A percentile compares a stretch with the other conserved stretches of the same genome.
Evolutionary conservation across 2,888 invertebrate species (phyloP).

Genomic region (Cephonodes hylas): DNA sequence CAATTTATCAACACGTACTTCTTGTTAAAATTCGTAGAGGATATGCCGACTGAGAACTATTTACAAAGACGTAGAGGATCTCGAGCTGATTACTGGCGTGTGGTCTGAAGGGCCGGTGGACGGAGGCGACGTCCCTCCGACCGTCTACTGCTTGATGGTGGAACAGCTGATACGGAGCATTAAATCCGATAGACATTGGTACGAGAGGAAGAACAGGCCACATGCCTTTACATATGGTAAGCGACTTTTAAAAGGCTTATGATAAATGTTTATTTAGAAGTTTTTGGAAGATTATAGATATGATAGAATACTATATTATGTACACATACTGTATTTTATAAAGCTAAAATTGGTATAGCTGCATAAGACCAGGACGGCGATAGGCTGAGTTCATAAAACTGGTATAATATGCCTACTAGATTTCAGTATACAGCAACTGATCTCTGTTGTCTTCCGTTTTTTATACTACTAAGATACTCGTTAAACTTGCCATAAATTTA

Average conservation of each 20-base stretch:
- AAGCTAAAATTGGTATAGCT: too few relatives aligned
- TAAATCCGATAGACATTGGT: slow-evolving; percentile 93
- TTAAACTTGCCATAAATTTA: too few relatives aligned
- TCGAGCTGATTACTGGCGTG: slow-evolving; percentile 93
- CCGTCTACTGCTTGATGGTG: slow-evolving; percentile 92
- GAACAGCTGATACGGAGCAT: slow-evolving; percentile 91
- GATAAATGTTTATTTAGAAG: background rate
- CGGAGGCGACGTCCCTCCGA: slow-evolving; percentile 91
- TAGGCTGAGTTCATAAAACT: too few relatives aligned
- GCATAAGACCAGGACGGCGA: too few relatives aligned
- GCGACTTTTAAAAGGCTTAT: slow-evolving; percentile 15
- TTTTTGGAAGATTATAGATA: too few relatives aligned
- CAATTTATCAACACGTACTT: too few relatives aligned
- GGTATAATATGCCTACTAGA: too few relatives aligned
- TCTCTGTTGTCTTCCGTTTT: too few relatives aligned
- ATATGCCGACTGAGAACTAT: slow-evolving; percentile 43
- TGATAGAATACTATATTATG: background rate
- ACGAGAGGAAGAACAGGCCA: slow-evolving; percentile 49
- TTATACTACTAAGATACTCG: too few relatives aligned
- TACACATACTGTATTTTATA: background rate
- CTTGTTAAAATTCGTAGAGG: slow-evolving; percentile 39
- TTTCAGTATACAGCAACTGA: too few relatives aligned
- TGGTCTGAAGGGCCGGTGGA: slow-evolving; percentile 89
- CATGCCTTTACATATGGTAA: slow-evolving; percentile 51
- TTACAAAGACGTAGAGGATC: slow-evolving; percentile 85